These are phyloP conservation scores for Mungos mungo DNA, from an alignment of 2,113 vertebrate species.

Conservation along the genomic window DNA sequence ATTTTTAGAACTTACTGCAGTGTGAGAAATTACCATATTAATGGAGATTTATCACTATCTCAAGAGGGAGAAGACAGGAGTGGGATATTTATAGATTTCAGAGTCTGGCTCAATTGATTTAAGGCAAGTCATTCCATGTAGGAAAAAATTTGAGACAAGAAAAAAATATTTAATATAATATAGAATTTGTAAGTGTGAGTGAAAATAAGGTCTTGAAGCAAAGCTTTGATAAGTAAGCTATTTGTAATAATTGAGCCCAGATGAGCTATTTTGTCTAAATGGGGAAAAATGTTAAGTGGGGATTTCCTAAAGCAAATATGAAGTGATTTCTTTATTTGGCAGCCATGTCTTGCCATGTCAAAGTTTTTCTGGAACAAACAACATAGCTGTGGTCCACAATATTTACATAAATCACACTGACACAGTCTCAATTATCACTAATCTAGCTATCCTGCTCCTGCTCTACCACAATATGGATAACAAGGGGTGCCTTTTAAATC, in stretches of 20 bases:
- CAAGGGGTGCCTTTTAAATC: not conserved
- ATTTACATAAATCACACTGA: not conserved
- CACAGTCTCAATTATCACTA: not conserved
- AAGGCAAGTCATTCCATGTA: not conserved
- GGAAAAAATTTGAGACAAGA: not conserved
- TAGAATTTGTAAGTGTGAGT: not conserved
- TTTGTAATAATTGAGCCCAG: not conserved
- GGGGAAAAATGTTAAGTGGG: not conserved
- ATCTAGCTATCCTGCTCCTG: not conserved
- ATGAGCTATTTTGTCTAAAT: not conserved
- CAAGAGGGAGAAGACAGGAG: not conserved
- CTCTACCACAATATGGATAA: not conserved
- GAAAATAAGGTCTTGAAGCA: not conserved
- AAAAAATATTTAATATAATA: not conserved
- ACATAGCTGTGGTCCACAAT: not conserved
- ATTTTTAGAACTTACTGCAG: not conserved
- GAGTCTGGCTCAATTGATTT: not conserved
- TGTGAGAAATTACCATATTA: not conserved
- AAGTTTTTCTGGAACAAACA: not conserved
- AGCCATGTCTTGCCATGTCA: not conserved
- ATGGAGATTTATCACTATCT: not conserved
- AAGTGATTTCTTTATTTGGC: not conserved
- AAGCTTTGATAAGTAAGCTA: not conserved
- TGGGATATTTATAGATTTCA: not conserved
- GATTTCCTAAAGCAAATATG: not conserved